A percentile compares a stretch with the other conserved stretches of the same genome.
Conservation (phyloP, 1,140 invertebrate species). For the Trichonephila inaurata region DNA sequence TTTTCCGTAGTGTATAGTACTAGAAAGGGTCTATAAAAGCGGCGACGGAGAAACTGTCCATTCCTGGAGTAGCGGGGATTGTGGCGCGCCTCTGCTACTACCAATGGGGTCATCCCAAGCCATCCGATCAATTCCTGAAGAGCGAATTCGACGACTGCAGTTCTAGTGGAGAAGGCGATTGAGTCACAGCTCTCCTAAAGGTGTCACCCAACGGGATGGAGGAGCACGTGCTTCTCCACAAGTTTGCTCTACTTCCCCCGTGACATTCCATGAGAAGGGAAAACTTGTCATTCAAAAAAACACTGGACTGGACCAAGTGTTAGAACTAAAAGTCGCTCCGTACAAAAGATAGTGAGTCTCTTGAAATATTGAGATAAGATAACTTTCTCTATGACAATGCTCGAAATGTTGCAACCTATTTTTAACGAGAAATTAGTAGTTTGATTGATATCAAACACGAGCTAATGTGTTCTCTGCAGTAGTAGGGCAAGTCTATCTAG, state of each 20-base stretch:
- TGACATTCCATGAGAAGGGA: too few species aligned
- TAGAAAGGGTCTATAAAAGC: background rate
- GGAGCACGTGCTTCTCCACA: background rate
- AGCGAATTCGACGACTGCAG: slow-evolving; percentile 26
- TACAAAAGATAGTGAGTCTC: background rate
- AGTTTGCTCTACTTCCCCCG: too few species aligned
- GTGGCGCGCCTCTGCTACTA: slow-evolving; percentile 32
- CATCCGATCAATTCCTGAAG: slow-evolving; percentile 46
- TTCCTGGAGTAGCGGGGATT: slow-evolving; percentile 43
- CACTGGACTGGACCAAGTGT: too few species aligned
- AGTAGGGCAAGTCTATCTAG: background rate
- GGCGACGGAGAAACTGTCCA: slow-evolving; percentile 34
- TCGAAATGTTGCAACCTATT: background rate
- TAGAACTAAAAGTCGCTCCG: background rate
- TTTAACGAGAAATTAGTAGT: background rate
- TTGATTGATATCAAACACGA: background rate
- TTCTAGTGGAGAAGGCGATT: background rate
- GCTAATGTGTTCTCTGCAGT: background rate
- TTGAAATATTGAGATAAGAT: background rate
- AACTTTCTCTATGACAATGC: background rate
- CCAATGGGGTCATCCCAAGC: slow-evolving; percentile 61
- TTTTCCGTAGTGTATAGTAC: background rate
- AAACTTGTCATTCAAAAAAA: too few species aligned
- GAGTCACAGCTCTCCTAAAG: too few species aligned
- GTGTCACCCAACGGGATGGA: background rate